Percentiles rank a stretch among this genome's conserved stretches.
Evolutionary conservation across 1,140 invertebrate genomes (phyloP).

Genomic region (Venturia canescens): DNA sequence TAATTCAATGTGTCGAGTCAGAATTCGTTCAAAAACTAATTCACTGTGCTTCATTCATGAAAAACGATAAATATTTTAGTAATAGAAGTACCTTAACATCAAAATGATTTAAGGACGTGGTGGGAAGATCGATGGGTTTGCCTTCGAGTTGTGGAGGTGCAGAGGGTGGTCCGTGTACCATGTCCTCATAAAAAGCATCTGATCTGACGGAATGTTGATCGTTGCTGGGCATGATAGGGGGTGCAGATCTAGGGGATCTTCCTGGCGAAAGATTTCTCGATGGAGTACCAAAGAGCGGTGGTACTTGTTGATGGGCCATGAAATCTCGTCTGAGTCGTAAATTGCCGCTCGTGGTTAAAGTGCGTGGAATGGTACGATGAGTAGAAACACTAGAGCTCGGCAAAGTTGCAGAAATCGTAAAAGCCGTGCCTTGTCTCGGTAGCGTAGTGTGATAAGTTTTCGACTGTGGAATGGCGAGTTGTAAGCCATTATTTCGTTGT

Average conservation of each 20-base stretch:
- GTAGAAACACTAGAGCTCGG: slow-evolving; percentile 66
- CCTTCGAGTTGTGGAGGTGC: slow-evolving; percentile 45
- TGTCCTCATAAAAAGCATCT: slow-evolving; percentile 54
- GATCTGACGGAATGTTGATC: slow-evolving; percentile 53
- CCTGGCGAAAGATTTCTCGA: slow-evolving; percentile 60
- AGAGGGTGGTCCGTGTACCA: slow-evolving; percentile 44
- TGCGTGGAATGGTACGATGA: slow-evolving; percentile 77
- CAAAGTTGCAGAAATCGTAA: slow-evolving; percentile 73
- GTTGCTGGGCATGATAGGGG: slow-evolving; percentile 56
- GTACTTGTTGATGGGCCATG: slow-evolving; percentile 61
- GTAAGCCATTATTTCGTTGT: slow-evolving; percentile 14
- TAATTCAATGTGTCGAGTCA: no score
- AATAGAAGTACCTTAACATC: slow-evolving; percentile 24
- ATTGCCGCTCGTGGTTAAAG: slow-evolving; percentile 71
- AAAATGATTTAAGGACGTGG: slow-evolving; percentile 30
- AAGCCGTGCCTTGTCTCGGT: slow-evolving; percentile 69
- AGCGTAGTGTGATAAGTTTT: slow-evolving; percentile 71
- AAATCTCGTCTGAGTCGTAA: slow-evolving; percentile 64
- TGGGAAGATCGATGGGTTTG: slow-evolving; percentile 33
- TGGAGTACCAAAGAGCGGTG: slow-evolving; percentile 62
- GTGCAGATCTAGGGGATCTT: slow-evolving; percentile 62
- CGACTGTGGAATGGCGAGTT: slow-evolving; percentile 40
- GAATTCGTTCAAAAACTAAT: no score
- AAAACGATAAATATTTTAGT: no score
- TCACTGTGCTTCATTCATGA: no score